Base-by-base conservation (phyloP, 2,888 invertebrate species). In the Kuschelorhynchus macadamiae region DNA sequence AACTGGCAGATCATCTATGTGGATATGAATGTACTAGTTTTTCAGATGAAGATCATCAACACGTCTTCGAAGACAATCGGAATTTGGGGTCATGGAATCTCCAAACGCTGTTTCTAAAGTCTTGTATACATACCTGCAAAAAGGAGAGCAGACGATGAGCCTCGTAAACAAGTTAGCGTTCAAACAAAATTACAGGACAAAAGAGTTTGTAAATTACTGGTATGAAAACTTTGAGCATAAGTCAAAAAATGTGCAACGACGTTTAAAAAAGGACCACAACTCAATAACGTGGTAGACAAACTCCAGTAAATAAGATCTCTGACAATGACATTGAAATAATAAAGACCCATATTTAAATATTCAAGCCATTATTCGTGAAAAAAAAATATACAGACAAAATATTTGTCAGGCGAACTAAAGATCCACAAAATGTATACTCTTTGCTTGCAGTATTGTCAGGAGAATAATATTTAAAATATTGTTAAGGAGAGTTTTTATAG, bases 1-100 rank as follows among this genome's bases (percentile, higher is more conserved):
- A 41, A 5, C 41, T 41, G 41, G 41, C 41, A 41, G 41, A 41
- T 41, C 41, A 41, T 41, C 41, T 5, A 41, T 41, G 41, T 41
- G 4, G 9, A 41, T 41, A 41, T 9, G 16, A 41, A 8, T 41
- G 41, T 41, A 41, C 2, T 41, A 41, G 41, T 41, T 41, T 41
- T 16, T 41, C 41, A 12, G 9, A 41, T 41, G 41, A 41, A 41
- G 41, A 41, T 41, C 41, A 3, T 5, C 16, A 41, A 41, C 2
- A 41, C 2, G 12, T 14, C 9, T 41, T 25, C 25, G 25, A 25
- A 25, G 52, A 52, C 12, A 18, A n/a, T 52, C 33, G 33, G 52
- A 20, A 39, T 52, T 32, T 52, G n/a, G 39, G 39, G 18, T 52
- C 25, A n/a, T 59, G 47, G 59, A 46, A 59, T 30, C 17, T 47